phyloP scores from a whole-genome alignment of 2,113 vertebrate species.

The Nothobranchius furzeri region DNA sequence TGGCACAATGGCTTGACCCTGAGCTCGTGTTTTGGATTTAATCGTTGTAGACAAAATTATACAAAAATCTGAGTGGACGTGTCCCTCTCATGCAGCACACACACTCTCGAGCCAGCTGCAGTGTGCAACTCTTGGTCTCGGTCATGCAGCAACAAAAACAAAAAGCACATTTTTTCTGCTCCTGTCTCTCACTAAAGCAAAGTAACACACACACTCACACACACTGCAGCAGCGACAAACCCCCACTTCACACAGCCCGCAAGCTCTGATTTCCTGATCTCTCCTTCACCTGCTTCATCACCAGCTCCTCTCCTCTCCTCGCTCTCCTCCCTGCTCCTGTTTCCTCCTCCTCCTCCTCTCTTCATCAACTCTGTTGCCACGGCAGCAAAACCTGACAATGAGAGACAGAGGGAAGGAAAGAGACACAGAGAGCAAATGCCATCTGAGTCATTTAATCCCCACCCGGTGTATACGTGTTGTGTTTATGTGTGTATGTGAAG shows the following conservation, averaged over 20 bases:
- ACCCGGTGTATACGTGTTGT: slow-evolving; percentile 47
- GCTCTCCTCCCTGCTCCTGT: slow-evolving; percentile 30
- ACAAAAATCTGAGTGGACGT: slow-evolving; percentile 46
- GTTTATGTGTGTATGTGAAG: slow-evolving; percentile 21
- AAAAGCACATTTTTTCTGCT: slow-evolving; percentile 37
- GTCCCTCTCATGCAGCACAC: slow-evolving; percentile 27
- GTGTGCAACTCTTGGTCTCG: slow-evolving; percentile 22
- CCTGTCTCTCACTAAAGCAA: slow-evolving; percentile 24
- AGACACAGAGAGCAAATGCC: slow-evolving; percentile 70
- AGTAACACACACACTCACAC: slow-evolving; percentile 23
- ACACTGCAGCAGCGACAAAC: slow-evolving; percentile 40
- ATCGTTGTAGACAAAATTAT: slow-evolving; percentile 43
- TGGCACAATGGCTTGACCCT: slow-evolving; percentile 16
- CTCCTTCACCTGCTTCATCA: slow-evolving; percentile 71
- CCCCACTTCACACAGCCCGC: slow-evolving; percentile 51
- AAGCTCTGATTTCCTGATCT: slow-evolving; percentile 58
- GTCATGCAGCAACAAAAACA: slow-evolving; percentile 25
- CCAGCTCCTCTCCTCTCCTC: slow-evolving; percentile 23
- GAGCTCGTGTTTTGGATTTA: slow-evolving; percentile 39
- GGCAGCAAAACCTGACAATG: slow-evolving; percentile 75
- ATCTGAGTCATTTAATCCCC: slow-evolving; percentile 77
- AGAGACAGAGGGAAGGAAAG: slow-evolving; percentile 42
- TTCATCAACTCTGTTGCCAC: slow-evolving; percentile 75
- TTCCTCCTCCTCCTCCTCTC: slow-evolving; percentile 52
- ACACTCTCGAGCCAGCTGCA: slow-evolving; percentile 27